Base-by-base conservation (phyloP, 2,113 vertebrate species). In the Dunckerocampus dactyliophorus region DNA sequence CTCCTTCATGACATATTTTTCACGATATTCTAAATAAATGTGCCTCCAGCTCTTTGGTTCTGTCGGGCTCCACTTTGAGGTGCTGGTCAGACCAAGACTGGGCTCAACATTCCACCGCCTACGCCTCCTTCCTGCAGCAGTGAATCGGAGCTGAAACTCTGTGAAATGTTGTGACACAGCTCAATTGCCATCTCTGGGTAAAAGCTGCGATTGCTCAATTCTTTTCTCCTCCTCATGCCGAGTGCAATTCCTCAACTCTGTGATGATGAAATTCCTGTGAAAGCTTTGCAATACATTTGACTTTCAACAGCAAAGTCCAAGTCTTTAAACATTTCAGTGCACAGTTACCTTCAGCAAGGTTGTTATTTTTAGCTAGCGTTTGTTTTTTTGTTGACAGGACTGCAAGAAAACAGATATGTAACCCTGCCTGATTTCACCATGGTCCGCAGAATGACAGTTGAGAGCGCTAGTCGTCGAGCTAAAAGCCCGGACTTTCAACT, bases 11-110 rank as follows among this genome's bases (percentile, higher is more conserved):
- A 31, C 22, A 50, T 24, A 43, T 19, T 48, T 16, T 46, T 39
- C 16, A 17, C 24, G 22, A 16, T 56, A 73, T 55, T 73, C 65
- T 65, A 45, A 1, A 20, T 31, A 6, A 48, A 34, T 8, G 59
- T 47, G 42, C 28, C 59, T 67, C 59, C 45, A 31, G 48, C 37
- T 67, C 65, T 65, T 15, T 64, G 34, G 31, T n/a, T 34, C 46
- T 11, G 45, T 59, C 37, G 47, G 37, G 46, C 4, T 49, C 15
- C 21, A 49, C n/a, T 49, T 20, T 49, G 8, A 49, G 39, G 13
- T 43, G 3, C 14, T 1, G 31, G 63, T 14, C 3, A 49, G 31
- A 59, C 17, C 53, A 28, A 17, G 15, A 34, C 9, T n/a, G 2
- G 10, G 31, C 53, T n/a, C 10, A 34, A 55, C 10, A 69, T 56